Conservation (phyloP, 2,113 vertebrate species). For the Gadus macrocephalus region DNA sequence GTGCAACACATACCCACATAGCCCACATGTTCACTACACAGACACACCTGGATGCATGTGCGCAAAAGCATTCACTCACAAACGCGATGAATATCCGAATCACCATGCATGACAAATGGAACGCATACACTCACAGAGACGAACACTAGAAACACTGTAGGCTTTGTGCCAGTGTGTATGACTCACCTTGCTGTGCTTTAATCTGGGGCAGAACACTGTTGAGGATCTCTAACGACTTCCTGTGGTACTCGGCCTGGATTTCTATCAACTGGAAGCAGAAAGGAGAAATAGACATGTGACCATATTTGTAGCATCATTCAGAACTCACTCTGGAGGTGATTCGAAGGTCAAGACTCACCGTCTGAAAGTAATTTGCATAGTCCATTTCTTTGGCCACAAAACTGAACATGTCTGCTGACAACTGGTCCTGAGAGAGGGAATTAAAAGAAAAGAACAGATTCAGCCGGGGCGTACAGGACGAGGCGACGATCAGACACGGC, state of each 20-base stretch:
- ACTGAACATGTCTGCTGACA: slow-evolving; percentile 98
- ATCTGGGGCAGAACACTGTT: slow-evolving; percentile 93
- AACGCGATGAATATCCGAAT: not conserved
- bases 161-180: not conserved
- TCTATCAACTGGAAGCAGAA: slow-evolving; percentile 84
- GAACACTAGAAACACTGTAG: not conserved
- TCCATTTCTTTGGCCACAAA: slow-evolving; percentile 99
- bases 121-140: slow-evolving; percentile 12
- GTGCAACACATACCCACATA: slow-evolving; percentile 7
- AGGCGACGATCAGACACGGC: too few relatives aligned
- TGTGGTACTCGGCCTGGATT: slow-evolving; percentile 94
- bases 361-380: slow-evolving; percentile 99
- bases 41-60: not conserved
- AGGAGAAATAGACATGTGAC: not conserved
- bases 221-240: slow-evolving; percentile 89
- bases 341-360: slow-evolving; percentile 74
- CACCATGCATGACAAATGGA: not conserved
- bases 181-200: slow-evolving; percentile 97
- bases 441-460: not conserved
- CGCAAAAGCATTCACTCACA: not conserved
- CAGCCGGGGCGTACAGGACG: too few relatives aligned
- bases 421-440: slow-evolving; percentile 82
- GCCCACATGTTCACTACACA: not conserved
- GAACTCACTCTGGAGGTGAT: not conserved
- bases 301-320: not conserved